These are phyloP conservation scores for Netelia fuscicornis DNA, from an alignment of 2,888 invertebrate species.

Conservation along the genomic window DNA sequence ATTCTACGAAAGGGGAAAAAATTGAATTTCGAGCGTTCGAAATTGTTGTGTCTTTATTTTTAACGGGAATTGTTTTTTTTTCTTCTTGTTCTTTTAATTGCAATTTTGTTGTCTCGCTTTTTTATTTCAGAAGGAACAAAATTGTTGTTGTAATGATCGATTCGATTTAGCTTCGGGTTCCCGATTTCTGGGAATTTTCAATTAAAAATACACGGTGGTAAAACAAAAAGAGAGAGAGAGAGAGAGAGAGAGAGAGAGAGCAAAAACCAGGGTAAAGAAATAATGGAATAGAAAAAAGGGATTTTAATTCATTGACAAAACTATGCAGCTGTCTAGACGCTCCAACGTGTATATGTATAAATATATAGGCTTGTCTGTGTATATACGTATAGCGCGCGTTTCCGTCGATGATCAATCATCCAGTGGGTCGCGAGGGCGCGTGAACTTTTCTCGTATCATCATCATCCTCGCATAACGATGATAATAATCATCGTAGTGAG, in stretches of 20 bases:
- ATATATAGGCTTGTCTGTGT: too few relatives aligned
- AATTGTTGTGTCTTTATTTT: too few relatives aligned
- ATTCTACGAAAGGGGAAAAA: too few relatives aligned
- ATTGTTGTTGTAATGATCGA: too few relatives aligned
- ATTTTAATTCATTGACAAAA: not conserved
- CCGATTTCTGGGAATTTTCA: too few relatives aligned
- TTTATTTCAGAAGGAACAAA: not conserved
- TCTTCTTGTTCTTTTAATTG: too few relatives aligned
- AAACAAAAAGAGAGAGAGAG: not conserved
- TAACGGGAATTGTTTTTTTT: too few relatives aligned
- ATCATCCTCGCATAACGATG: conserved; percentile 28
- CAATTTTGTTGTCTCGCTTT: not conserved
- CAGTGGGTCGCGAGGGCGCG: conserved; percentile 53
- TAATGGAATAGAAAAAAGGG: too few relatives aligned
- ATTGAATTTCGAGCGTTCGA: too few relatives aligned
- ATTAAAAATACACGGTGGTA: too few relatives aligned
- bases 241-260: not conserved
- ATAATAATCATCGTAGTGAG: conserved; percentile 49
- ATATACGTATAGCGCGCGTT: not conserved
- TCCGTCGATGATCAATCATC: conserved; percentile 58
- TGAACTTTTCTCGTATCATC: conserved; percentile 56
- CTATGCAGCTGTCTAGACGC: conserved; percentile 32
- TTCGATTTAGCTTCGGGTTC: too few relatives aligned
- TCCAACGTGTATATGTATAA: not conserved
- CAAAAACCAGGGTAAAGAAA: not conserved